phyloP scores from a whole-genome alignment of 2,797 vertebrate species.

The Myiotriccus ornatus region DNA sequence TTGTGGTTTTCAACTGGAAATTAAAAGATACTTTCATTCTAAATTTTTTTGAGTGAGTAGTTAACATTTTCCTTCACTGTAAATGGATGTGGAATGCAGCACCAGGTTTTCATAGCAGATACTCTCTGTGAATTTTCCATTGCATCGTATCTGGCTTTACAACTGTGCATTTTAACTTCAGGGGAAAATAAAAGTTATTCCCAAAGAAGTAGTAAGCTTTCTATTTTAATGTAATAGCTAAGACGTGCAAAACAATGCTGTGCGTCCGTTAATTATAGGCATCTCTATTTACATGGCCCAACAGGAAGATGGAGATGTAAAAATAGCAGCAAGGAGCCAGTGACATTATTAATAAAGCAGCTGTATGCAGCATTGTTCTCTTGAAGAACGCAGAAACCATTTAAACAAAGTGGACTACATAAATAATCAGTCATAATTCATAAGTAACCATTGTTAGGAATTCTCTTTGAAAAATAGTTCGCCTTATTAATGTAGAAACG shows the following conservation, averaged over 20 bases:
- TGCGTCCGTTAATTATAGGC: slow-evolving; percentile 6
- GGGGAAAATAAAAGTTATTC: neutral
- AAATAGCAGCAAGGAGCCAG: slow-evolving; percentile 50
- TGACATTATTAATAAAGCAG: slow-evolving; percentile 39
- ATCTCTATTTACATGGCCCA: slow-evolving; percentile 27
- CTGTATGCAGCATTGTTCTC: slow-evolving; percentile 55
- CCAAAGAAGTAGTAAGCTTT: slow-evolving; percentile 25
- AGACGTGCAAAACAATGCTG: slow-evolving; percentile 34
- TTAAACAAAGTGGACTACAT: slow-evolving; percentile 43
- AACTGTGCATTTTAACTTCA: neutral
- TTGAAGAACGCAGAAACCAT: neutral
- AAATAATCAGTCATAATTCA: neutral
- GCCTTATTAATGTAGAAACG: neutral
- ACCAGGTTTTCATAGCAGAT: neutral
- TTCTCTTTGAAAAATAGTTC: slow-evolving; percentile 1
- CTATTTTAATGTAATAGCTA: slow-evolving; percentile 2
- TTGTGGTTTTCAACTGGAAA: neutral
- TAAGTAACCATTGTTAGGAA: slow-evolving; percentile 12
- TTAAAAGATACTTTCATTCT: neutral
- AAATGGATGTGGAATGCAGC: neutral
- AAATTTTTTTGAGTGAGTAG: neutral
- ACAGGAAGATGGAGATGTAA: slow-evolving; percentile 55
- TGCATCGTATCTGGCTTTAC: neutral
- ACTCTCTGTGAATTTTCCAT: neutral
- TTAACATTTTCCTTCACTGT: neutral